phyloP scores from a whole-genome alignment of 2,888 invertebrate species.

The Cantharis lateralis region DNA sequence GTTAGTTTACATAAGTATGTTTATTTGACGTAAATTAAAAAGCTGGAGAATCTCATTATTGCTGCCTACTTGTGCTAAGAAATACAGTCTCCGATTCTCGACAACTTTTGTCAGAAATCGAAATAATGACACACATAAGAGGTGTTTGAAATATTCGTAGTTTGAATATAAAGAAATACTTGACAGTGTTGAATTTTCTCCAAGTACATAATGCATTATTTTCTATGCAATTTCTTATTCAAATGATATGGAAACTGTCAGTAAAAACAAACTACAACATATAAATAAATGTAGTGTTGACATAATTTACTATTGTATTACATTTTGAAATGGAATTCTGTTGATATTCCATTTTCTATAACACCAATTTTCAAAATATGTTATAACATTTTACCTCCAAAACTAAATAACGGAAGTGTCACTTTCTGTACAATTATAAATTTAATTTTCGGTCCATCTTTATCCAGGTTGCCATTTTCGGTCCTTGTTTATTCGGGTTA shows the following conservation, averaged over 20 bases:
- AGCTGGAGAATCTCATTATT: background rate
- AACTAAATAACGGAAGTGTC: no score
- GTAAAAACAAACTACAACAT: background rate
- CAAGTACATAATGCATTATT: background rate
- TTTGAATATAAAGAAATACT: background rate
- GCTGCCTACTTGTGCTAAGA: background rate
- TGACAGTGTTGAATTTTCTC: background rate
- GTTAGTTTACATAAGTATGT: background rate
- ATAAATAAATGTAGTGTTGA: background rate
- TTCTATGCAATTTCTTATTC: background rate
- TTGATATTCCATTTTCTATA: background rate
- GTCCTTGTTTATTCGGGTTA: no score
- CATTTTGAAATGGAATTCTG: background rate
- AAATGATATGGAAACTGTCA: background rate
- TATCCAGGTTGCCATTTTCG: no score
- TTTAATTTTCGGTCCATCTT: no score
- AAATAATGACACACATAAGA: background rate
- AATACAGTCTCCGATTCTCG: background rate
- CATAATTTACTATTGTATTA: background rate
- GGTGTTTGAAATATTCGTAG: background rate
- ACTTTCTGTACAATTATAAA: no score
- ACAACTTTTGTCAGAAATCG: background rate
- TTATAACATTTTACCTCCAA: no score
- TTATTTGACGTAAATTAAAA: background rate
- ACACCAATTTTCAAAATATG: background rate